Conservation (phyloP, 1,140 invertebrate species). For the Bilobella aurantiaca region DNA sequence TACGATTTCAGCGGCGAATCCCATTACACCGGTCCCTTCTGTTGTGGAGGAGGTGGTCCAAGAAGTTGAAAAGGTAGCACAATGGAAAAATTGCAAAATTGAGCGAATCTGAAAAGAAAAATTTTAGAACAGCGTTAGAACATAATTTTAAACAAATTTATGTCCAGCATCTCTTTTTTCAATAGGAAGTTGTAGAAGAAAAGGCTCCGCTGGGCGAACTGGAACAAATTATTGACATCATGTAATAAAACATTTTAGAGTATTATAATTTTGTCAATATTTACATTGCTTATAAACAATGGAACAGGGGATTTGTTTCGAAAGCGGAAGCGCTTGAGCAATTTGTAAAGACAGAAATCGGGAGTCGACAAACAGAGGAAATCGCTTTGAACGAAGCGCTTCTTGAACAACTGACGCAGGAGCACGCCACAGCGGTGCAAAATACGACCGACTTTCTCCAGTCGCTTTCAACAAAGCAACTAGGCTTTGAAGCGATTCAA, state of each 20-base stretch:
- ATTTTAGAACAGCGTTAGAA: too few species aligned
- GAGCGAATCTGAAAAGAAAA: too few species aligned
- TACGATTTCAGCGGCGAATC: too few species aligned
- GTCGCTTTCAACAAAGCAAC: neutral
- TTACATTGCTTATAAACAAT: neutral
- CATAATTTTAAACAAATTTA: too few species aligned
- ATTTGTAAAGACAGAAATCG: neutral
- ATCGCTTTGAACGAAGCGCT: neutral
- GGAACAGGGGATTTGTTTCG: neutral
- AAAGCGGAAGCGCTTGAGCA: neutral
- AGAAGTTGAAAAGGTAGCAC: too few species aligned
- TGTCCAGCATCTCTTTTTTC: too few species aligned
- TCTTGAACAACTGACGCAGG: neutral
- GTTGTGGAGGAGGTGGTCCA: too few species aligned
- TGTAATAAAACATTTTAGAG: neutral
- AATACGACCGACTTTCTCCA: neutral
- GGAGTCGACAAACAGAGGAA: neutral
- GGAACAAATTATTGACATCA: neutral
- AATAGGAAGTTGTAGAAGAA: neutral
- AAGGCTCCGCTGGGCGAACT: neutral
- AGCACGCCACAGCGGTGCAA: neutral
- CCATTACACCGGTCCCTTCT: too few species aligned
- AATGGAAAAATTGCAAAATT: too few species aligned
- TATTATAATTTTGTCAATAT: neutral
- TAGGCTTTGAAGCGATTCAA: conserved; percentile 1